phyloP scores from a whole-genome alignment of 2,113 vertebrate species.

The Myotis davidii region DNA sequence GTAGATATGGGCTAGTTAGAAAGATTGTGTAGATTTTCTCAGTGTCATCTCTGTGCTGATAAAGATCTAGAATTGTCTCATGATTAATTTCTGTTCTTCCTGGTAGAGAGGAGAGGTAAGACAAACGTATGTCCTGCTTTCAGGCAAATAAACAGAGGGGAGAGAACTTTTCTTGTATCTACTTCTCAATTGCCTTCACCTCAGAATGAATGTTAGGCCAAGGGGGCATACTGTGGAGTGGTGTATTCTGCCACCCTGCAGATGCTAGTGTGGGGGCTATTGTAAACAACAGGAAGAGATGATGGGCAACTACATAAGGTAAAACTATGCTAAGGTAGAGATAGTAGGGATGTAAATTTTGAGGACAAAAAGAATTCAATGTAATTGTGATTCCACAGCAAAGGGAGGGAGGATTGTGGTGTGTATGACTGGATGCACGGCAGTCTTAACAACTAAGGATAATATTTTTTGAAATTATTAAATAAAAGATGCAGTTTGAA shows the following conservation, averaged over 20 bases:
- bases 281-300: background rate
- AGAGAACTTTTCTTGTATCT: background rate
- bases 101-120: background rate
- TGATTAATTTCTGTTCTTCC: background rate
- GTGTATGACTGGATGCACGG: rapidly evolving
- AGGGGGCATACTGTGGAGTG: background rate
- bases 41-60: background rate
- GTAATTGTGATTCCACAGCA: background rate
- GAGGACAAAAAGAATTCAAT: background rate
- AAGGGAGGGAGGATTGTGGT: background rate
- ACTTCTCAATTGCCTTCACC: background rate
- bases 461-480: background rate
- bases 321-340: no score
- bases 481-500: background rate
- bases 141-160: background rate
- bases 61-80: background rate
- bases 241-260: background rate
- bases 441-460: background rate
- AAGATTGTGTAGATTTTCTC: background rate
- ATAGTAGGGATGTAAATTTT: background rate
- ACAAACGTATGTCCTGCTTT: background rate
- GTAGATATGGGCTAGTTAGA: background rate
- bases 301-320: background rate
- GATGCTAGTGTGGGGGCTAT: no score
- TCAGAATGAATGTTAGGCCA: background rate